A percentile compares a stretch with the other conserved stretches of the same genome.
phyloP scores from a whole-genome alignment of 1,140 invertebrate genomes.

The Pseudomyrmex flavicornis region DNA sequence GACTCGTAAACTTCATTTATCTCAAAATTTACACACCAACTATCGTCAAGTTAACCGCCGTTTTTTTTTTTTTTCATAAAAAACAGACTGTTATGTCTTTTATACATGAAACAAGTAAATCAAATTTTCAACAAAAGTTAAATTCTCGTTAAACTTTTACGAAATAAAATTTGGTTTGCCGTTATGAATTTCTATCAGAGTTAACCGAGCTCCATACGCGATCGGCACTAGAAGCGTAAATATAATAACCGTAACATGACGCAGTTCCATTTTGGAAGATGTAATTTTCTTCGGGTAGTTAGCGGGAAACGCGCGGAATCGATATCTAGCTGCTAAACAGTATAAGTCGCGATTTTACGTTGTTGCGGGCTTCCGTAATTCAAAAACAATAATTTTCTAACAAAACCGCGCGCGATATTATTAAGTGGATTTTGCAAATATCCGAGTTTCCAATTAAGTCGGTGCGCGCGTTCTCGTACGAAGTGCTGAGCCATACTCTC shows the following conservation, averaged over 20 bases:
- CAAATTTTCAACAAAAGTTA: no score
- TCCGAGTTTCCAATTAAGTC: slow-evolving; percentile 46
- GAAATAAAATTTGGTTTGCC: background rate
- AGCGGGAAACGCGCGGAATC: background rate
- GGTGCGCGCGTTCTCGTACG: slow-evolving; percentile 1
- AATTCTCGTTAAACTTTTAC: no score
- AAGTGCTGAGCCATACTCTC: background rate
- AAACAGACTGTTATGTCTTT: no score
- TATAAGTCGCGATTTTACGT: slow-evolving; percentile 6
- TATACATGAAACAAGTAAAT: no score
- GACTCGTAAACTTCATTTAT: no score
- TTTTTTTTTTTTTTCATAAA: no score
- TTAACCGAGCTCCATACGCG: no score
- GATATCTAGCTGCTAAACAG: background rate
- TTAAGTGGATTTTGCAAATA: slow-evolving; percentile 35
- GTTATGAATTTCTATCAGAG: background rate
- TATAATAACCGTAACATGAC: slow-evolving; percentile 9
- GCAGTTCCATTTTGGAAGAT: background rate
- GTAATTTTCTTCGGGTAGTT: slow-evolving; percentile 5
- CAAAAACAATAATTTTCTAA: slow-evolving; percentile 41
- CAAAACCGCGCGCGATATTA: slow-evolving; percentile 15
- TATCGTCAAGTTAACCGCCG: no score
- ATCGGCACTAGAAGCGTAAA: background rate
- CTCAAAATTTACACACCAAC: no score
- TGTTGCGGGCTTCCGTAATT: background rate